Evolutionary conservation across 2,888 invertebrate genomes (phyloP).

Genomic region (Mythimna albipuncta): DNA sequence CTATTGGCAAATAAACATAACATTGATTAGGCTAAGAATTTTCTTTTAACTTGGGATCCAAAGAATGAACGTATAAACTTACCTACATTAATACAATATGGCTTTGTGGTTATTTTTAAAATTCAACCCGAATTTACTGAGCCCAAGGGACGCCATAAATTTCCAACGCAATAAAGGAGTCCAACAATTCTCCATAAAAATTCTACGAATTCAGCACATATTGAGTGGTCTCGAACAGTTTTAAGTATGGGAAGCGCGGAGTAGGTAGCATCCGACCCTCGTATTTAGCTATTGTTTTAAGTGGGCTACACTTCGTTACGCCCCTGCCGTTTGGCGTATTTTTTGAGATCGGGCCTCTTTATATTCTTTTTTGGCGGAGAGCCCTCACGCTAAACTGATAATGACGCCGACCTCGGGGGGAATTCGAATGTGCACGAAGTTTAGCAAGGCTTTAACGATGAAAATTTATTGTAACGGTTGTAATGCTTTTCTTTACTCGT

Average conservation of each 20-base stretch:
- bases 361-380: slow-evolving; percentile 83
- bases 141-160: slow-evolving; percentile 84
- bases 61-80: slow-evolving; percentile 24
- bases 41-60: neutral
- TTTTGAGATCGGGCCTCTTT: slow-evolving; percentile 80
- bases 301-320: slow-evolving; percentile 89
- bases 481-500: slow-evolving; percentile 82
- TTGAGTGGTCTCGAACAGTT: slow-evolving; percentile 84
- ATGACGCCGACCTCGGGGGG: slow-evolving; percentile 81
- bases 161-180: slow-evolving; percentile 83
- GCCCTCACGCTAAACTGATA: slow-evolving; percentile 88
- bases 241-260: slow-evolving; percentile 82
- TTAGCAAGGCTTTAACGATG: slow-evolving; percentile 82
- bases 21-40: slow-evolving; percentile 74
- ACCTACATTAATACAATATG: slow-evolving; percentile 29
- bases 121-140: slow-evolving; percentile 79
- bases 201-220: slow-evolving; percentile 88
- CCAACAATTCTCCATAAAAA: slow-evolving; percentile 83
- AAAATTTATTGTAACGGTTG: slow-evolving; percentile 86
- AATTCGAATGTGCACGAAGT: slow-evolving; percentile 71
- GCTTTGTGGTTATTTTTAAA: slow-evolving; percentile 75
- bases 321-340: slow-evolving; percentile 85
- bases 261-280: slow-evolving; percentile 83
- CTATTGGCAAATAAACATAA: slow-evolving; percentile 75
- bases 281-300: slow-evolving; percentile 90